Conservation (phyloP, 2,888 invertebrate genomes). For the Steinernema hermaphroditum region DNA sequence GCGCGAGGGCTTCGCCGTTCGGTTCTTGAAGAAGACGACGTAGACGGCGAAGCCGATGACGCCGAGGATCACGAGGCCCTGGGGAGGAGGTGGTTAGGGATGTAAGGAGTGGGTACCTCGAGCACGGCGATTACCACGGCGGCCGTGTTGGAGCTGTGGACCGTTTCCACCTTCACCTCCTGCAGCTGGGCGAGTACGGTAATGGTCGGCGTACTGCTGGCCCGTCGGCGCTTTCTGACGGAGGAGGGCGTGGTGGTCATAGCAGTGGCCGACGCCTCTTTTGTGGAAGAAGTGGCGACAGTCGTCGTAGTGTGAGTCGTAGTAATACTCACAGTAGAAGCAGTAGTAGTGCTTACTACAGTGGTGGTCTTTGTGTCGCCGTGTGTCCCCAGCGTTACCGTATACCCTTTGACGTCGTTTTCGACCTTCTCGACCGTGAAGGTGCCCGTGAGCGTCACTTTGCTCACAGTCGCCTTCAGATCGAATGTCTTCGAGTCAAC, state of each 20-base stretch:
- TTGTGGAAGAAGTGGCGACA: background rate
- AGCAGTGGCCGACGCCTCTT: background rate
- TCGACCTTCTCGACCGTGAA: background rate
- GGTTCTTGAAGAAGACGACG: conserved; percentile 30
- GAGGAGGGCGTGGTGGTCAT: too few relatives aligned
- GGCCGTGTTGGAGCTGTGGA: conserved; percentile 17
- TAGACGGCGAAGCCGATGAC: conserved; percentile 30
- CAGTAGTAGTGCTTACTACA: conserved; percentile 25
- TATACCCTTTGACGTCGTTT: background rate
- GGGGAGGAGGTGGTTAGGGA: background rate
- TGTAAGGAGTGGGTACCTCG: conserved; percentile 28
- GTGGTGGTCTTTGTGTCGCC: conserved; percentile 12
- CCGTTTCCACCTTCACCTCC: background rate
- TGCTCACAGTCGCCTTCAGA: background rate
- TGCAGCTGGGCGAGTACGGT: conserved; percentile 6
- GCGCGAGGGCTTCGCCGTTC: background rate
- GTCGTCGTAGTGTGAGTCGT: background rate
- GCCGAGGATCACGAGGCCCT: conserved; percentile 34
- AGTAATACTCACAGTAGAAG: conserved; percentile 35
- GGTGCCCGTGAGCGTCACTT: too few relatives aligned
- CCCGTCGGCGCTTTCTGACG: too few relatives aligned
- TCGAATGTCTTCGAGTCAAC: background rate
- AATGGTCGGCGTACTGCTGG: background rate
- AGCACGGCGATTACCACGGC: conserved; percentile 39
- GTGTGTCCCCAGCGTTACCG: background rate